Base-by-base conservation (phyloP, 92 coral and sea anemone species). In the Paragorgia papillata region DNA sequence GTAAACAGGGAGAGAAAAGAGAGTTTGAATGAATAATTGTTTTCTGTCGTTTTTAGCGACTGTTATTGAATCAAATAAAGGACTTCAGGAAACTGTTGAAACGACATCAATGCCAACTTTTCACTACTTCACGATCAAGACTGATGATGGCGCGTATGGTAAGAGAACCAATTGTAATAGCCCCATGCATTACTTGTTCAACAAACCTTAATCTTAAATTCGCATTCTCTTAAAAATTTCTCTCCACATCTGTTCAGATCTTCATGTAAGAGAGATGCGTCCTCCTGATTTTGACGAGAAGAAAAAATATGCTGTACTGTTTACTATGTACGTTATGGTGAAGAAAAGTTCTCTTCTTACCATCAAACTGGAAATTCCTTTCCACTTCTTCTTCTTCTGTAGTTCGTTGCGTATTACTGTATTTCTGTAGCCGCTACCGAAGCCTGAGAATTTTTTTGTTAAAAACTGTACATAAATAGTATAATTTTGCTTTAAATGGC, bases 271-370 rank as follows among this genome's bases (percentile, higher is more conserved):
- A 26, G 97, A 93, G 69, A 77, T 86, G 76, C 85, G 79, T 7
- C 97, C 97, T 17, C 97, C 97, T 13, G 77, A 90, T 74, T 93
- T 93, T 66, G 88, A 90, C 59, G 86, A 92, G 58, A 84, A 86
- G 64, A 93, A 93, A 85, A 90, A 93, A 80, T 93, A 93, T 34
- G 91, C 88, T 18, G 97, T 93, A n/a, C 89, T 86, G 27, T 88
- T 93, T 57, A 84, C 84, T 27, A 97, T 93, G 97, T 93, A 65
- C 86, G 97, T 86, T 22, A 13, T 17, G 27, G 1, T 3, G 21
- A 29, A 15, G n/a, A n/a, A n/a, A n/a, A n/a, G n/a, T n/a, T n/a
- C n/a, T n/a, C n/a, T n/a, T n/a, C n/a, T n/a, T n/a, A n/a, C n/a
- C n/a, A n/a, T n/a, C n/a, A n/a, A n/a, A n/a, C n/a, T n/a, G n/a